phyloP scores from a whole-genome alignment of 2,888 invertebrate species.

The Corbicula japonica region DNA sequence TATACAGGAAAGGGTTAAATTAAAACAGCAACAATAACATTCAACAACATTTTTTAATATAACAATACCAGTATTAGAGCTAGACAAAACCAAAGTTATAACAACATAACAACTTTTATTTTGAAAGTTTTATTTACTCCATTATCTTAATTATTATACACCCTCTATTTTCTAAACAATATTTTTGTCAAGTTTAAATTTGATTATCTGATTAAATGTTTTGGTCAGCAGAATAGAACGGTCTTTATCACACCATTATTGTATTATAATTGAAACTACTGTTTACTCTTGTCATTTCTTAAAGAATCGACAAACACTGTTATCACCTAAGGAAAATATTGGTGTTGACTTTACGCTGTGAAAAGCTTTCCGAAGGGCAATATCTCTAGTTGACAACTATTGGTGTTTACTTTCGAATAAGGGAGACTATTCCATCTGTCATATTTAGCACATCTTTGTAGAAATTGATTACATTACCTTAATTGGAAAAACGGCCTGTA shows the following conservation, averaged over 20 bases:
- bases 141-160: no score
- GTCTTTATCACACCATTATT: slow-evolving; percentile 27
- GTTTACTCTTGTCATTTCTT: slow-evolving; percentile 22
- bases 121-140: no score
- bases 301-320: slow-evolving; percentile 29
- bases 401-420: background rate
- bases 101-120: no score
- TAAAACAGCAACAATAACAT: no score
- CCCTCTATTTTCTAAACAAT: no score
- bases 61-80: no score
- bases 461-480: slow-evolving; percentile 5
- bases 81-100: no score
- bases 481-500: no score
- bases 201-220: slow-evolving; percentile 7
- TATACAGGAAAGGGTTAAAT: no score
- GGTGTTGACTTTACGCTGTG: background rate
- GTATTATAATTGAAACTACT: slow-evolving; percentile 24
- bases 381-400: background rate
- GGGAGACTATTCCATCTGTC: slow-evolving; percentile 27
- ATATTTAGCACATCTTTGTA: background rate
- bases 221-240: slow-evolving; percentile 13
- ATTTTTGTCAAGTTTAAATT: slow-evolving; percentile 4
- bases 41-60: no score
- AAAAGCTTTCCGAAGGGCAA: background rate
- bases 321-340: slow-evolving; percentile 30